A percentile compares a stretch with the other conserved stretches of the same genome.
These are phyloP conservation scores for Camponotus pennsylvanicus DNA, from an alignment of 1,140 invertebrate species.

Conservation along the genomic window DNA sequence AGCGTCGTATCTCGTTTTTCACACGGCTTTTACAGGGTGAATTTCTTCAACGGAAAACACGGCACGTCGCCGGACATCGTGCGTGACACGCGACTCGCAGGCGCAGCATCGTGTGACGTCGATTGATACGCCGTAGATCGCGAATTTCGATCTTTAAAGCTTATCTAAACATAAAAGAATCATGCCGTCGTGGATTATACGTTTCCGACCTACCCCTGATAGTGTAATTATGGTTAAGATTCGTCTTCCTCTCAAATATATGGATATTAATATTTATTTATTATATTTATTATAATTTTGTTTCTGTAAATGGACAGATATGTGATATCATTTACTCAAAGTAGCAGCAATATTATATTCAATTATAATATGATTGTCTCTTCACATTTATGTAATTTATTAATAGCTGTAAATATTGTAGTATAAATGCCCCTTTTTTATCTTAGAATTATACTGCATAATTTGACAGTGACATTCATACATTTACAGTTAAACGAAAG, in stretches of 20 bases:
- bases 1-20: neutral
- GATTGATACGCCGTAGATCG: neutral
- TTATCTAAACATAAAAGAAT: neutral
- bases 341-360: neutral
- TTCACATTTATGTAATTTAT: neutral
- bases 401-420: too few species aligned
- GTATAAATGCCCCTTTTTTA: neutral
- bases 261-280: too few species aligned
- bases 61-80: neutral
- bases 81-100: slow-evolving; percentile 44
- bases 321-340: neutral
- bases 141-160: neutral
- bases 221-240: neutral
- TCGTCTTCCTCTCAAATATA: neutral
- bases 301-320: neutral
- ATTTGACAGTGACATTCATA: neutral
- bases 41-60: neutral
- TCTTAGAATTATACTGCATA: neutral
- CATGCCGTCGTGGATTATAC: too few species aligned
- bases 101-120: slow-evolving; percentile 30
- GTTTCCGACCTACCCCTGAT: neutral
- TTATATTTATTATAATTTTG: neutral
- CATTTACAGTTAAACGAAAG: slow-evolving; percentile 38
- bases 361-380: neutral
- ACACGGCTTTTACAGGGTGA: too few species aligned